phyloP scores from a whole-genome alignment of 2,888 invertebrate species.

The Opisthograptis luteolata region DNA sequence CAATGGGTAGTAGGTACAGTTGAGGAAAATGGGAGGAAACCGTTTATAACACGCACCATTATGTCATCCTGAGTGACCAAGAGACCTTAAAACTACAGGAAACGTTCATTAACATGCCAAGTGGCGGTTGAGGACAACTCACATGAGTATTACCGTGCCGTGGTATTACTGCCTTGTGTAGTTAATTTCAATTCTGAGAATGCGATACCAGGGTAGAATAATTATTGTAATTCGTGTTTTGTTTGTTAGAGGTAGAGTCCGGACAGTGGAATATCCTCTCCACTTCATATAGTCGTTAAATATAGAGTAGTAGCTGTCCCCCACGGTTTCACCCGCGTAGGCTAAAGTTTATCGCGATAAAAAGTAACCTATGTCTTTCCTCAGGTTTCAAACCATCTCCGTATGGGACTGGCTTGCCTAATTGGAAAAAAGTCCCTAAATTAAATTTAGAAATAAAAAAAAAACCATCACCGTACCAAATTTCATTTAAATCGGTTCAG shows the following conservation, averaged over 20 bases:
- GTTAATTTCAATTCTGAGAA: not conserved
- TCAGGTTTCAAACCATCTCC: too few species aligned
- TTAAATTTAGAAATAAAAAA: too few species aligned
- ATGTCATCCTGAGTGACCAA: conserved; percentile 48
- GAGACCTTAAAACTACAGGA: conserved; percentile 54
- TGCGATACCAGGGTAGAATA: not conserved
- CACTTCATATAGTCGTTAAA: too few species aligned
- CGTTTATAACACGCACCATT: conserved; percentile 41
- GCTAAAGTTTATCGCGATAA: too few species aligned
- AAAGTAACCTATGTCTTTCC: too few species aligned
- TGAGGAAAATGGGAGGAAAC: conserved; percentile 48
- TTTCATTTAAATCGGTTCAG: too few species aligned
- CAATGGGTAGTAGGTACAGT: conserved; percentile 28
- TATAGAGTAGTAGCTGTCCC: too few species aligned
- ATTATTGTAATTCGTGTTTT: not conserved
- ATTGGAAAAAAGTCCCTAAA: too few species aligned
- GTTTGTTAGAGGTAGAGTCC: not conserved
- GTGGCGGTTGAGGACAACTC: conserved; percentile 32
- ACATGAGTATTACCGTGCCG: not conserved
- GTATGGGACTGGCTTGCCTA: too few species aligned
- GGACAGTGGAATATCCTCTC: too few species aligned
- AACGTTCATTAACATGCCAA: conserved; percentile 51
- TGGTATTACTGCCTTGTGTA: not conserved
- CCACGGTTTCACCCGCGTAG: too few species aligned
- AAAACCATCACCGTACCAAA: too few species aligned